A percentile compares a stretch with the other conserved stretches of the same genome.
These are phyloP conservation scores for Sebastes kiyomatsui DNA, from an alignment of 2,797 vertebrate species.

Conservation along the genomic window DNA sequence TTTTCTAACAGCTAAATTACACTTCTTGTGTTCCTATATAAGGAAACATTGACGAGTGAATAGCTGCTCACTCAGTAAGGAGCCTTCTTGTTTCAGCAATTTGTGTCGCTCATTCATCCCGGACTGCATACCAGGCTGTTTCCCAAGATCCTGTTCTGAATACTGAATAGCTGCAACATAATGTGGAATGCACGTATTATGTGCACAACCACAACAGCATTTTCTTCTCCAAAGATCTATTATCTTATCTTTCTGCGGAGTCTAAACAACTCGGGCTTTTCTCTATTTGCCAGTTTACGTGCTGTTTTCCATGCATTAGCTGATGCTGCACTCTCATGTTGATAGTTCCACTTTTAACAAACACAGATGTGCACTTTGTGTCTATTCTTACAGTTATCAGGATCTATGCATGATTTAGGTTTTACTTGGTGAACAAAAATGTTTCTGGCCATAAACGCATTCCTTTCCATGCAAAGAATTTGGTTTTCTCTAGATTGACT, in stretches of 20 bases:
- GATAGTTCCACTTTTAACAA: not conserved
- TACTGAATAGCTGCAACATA: constrained; percentile 70
- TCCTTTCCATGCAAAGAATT: constrained; percentile 33
- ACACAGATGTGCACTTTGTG: not conserved
- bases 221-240: constrained; percentile 49
- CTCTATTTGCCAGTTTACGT: not conserved
- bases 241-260: constrained; percentile 45
- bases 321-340: not conserved
- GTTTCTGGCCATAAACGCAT: constrained; percentile 10
- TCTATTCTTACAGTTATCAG: constrained; percentile 1
- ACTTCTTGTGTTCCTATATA: not conserved
- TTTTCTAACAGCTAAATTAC: not conserved
- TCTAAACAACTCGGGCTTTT: constrained; percentile 22
- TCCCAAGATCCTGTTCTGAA: constrained; percentile 73
- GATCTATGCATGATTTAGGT: not conserved
- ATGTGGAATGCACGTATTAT: constrained; percentile 64
- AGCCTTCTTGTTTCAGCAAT: constrained; percentile 56
- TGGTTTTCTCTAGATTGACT: constrained; percentile 35
- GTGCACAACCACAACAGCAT: constrained; percentile 40
- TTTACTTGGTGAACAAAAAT: constrained; percentile 14
- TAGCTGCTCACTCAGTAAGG: constrained; percentile 29
- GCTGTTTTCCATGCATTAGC: not conserved
- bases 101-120: constrained; percentile 58
- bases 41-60: not conserved
- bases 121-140: constrained; percentile 59